Evolutionary conservation across 1,140 invertebrate species (phyloP), one percentile per base, ranked within the genome.

Genomic region (Colletes latitarsis): DNA sequence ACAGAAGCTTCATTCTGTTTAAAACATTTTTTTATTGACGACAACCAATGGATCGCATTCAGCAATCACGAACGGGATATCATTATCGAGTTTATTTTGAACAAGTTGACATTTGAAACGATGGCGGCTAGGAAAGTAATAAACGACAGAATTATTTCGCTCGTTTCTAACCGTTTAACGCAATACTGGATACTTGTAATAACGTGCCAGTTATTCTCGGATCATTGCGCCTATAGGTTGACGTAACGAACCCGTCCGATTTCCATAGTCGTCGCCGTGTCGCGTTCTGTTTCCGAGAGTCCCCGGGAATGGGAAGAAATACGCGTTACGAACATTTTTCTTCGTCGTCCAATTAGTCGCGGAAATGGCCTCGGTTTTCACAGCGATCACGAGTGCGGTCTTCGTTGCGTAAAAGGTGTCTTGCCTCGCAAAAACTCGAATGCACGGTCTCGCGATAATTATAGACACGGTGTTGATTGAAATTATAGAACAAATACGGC

Each of bases 161-260:
- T 10, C 43, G 66, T 69, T 77, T 10, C 66, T 1, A 55, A 21
- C 12, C 41, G 41, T 69, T 77, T 69, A 69, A 77, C 43, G 75
- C 55, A 60, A 69, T 60, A 15, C n/a, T n/a, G 49, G 49, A 43
- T 43, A 76, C 55, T 77, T 70, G 15, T 41, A 75, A 75, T 67
- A 63, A 63, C 12, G 10, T 17, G 68, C 58, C 39, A 15, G 69
- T 72, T 78, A 78, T 78, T 72, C 68, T 55, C 58, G 49, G 68
- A 53, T 78, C 58, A 71, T 63, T 77, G 67, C 17, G 57, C 57
- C 8, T 49, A 49, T 49, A 14, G 6, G 14, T 53, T 77, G 66
- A 77, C 67, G 68, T 77, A 77, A 77, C 46, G 67, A 77, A 77
- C 74, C 53, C 41, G 74, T 69, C 21, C 46, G 43, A 77, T 78